Evolutionary conservation across 2,888 invertebrate species (phyloP), one percentile per base, ranked within the genome.

Genomic region (Tenthredo notha): DNA sequence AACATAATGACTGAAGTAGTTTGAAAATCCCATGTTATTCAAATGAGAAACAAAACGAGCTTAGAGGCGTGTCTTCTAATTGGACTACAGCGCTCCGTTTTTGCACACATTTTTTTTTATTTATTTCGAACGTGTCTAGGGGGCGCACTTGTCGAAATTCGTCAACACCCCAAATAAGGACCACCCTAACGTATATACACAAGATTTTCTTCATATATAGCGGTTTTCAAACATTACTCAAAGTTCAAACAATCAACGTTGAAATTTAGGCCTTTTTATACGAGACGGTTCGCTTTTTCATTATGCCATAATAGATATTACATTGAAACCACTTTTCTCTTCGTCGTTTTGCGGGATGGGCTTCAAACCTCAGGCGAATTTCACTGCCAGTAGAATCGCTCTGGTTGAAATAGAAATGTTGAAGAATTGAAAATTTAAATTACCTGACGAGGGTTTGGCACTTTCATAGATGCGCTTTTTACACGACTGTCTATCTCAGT

Each of bases 371-470:
- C 21, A 2, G 29, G 15, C 7, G 50, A 4, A 77, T 77, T 77
- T 54, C 4, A 29, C 54, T 50, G 9, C 15, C 54, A 75, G 29
- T 25, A n/a, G 40, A 43, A 74, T 47, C 5, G 40, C 40, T 74
- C 33, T 29, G 33, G 33, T 67, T 67, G 67, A 33, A 67, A 67
- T 67, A 18, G 67, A 33, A 67, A 67, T 67, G 67, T 67, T 67
- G 33, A 33, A 77, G 29, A 77, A 7, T 77, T 18, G 12, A 47
- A 33, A 54, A 77, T 77, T 33, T 9, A 54, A 54, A 54, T 50
- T 54, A 54, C 77, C 33, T 77, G 77, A 77, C 77, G 54, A 77
- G 54, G 77, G 77, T 54, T 33, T 18, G 33, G 74, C 74, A 74
- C 74, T 74, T 74, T 74, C 47, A 33, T 77, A n/a, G 77, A 77